A percentile compares a stretch with the other conserved stretches of the same genome.
These are phyloP conservation scores for Paramuricea clavata DNA, from an alignment of 92 coral and sea anemone species.

Conservation along the genomic window DNA sequence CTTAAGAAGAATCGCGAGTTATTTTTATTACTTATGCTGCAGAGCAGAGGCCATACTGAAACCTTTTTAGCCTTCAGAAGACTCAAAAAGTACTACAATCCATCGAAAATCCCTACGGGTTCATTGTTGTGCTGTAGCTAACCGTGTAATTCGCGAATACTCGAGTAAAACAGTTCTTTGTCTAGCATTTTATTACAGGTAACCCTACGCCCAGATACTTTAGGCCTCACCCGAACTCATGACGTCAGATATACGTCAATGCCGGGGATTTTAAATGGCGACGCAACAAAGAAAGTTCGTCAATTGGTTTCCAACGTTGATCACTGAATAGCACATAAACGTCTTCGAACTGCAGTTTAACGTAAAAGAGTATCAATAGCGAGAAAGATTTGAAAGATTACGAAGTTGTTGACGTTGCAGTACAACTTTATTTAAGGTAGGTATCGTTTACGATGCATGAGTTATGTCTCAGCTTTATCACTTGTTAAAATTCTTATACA, in stretches of 20 bases:
- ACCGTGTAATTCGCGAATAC: not conserved
- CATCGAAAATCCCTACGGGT: not conserved
- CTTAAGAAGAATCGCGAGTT: not conserved
- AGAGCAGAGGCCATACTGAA: not conserved
- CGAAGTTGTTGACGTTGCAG: too few relatives aligned
- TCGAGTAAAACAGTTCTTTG: not conserved
- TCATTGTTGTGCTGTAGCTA: not conserved
- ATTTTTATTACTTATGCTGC: not conserved
- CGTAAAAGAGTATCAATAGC: not conserved
- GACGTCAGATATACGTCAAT: slow-evolving; percentile 8
- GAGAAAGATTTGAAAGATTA: too few relatives aligned
- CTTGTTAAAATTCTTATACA: too few relatives aligned
- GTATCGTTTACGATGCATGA: too few relatives aligned
- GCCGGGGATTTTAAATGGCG: slow-evolving; percentile 18
- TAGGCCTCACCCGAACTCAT: not conserved
- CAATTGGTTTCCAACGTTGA: not conserved
- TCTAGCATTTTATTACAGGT: not conserved
- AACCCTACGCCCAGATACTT: not conserved
- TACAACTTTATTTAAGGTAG: too few relatives aligned
- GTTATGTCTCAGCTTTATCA: too few relatives aligned
- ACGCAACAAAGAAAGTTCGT: not conserved
- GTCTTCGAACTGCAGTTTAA: not conserved
- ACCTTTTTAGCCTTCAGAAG: not conserved
- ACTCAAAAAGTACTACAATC: too few relatives aligned
- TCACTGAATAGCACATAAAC: not conserved